phyloP scores from a whole-genome alignment of 2,113 vertebrate genomes.

The Siphamia tubifer region DNA sequence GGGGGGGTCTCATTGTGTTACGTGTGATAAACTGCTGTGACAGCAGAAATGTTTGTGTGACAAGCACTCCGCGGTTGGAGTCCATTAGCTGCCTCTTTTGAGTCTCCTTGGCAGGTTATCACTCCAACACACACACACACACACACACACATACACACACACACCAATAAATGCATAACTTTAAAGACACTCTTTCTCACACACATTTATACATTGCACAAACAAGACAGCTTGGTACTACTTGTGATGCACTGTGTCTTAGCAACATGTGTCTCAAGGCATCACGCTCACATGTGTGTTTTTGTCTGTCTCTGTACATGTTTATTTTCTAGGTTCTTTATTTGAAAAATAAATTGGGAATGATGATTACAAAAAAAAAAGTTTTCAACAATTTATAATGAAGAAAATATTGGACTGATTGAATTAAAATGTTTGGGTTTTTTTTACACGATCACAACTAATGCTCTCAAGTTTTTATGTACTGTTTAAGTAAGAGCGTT shows the following conservation, averaged over 20 bases:
- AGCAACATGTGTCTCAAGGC: constrained; percentile 62
- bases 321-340: background rate
- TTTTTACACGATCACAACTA: background rate
- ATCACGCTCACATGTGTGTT: constrained; percentile 3
- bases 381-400: background rate
- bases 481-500: background rate
- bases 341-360: background rate
- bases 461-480: background rate
- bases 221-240: constrained; percentile 49
- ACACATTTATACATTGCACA: constrained; percentile 26
- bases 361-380: background rate
- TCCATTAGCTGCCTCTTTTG: constrained; percentile 75
- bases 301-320: background rate
- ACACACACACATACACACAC: constrained; percentile 10
- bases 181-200: constrained; percentile 14
- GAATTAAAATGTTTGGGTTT: background rate
- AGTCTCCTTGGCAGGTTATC: constrained; percentile 72
- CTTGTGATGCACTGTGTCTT: constrained; percentile 58
- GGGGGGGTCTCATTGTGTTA: constrained; percentile 58
- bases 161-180: constrained; percentile 17
- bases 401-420: background rate
- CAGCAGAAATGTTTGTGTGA: constrained; percentile 83
- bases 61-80: constrained; percentile 66
- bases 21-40: constrained; percentile 77
- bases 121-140: constrained; percentile 19